phyloP scores from a whole-genome alignment of 2,113 vertebrate genomes.

The Piprites chloris region DNA sequence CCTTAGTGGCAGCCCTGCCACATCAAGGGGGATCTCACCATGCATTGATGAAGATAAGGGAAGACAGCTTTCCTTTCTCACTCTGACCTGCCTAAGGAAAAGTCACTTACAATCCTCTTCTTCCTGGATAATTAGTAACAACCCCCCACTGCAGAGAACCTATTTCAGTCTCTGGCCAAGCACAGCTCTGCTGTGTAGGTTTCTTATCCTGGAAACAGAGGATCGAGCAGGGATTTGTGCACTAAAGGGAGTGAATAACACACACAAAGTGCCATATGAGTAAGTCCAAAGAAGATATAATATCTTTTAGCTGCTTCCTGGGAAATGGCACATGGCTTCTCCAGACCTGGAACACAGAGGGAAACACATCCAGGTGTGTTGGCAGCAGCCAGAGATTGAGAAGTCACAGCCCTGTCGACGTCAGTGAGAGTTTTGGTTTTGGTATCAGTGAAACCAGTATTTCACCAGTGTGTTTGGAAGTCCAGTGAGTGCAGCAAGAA shows the following conservation, averaged over 20 bases:
- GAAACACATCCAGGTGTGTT: not conserved
- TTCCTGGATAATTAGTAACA: constrained; percentile 2
- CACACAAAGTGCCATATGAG: not conserved
- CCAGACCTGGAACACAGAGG: constrained; percentile 8
- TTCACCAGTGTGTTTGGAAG: not conserved
- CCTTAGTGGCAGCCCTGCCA: constrained; percentile 26
- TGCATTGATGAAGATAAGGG: not conserved
- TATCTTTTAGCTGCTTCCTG: constrained; percentile 37
- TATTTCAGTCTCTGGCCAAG: not conserved
- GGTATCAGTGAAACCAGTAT: not conserved
- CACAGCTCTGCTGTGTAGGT: not conserved
- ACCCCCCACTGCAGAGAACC: not conserved
- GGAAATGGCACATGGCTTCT: constrained; percentile 50
- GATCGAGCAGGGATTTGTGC: not conserved
- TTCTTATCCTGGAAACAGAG: not conserved
- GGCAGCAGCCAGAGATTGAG: not conserved
- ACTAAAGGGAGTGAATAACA: not conserved
- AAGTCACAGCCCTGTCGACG: not conserved
- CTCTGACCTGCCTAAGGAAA: constrained; percentile 27
- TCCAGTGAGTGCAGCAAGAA: not conserved
- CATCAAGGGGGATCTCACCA: not conserved
- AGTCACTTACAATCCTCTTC: constrained; percentile 24
- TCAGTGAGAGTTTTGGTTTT: not conserved
- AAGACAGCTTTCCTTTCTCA: constrained; percentile 26
- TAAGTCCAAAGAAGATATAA: constrained; percentile 44